Evolutionary conservation across 2,888 invertebrate genomes (phyloP).

Genomic region (Ctenicera cuprea): DNA sequence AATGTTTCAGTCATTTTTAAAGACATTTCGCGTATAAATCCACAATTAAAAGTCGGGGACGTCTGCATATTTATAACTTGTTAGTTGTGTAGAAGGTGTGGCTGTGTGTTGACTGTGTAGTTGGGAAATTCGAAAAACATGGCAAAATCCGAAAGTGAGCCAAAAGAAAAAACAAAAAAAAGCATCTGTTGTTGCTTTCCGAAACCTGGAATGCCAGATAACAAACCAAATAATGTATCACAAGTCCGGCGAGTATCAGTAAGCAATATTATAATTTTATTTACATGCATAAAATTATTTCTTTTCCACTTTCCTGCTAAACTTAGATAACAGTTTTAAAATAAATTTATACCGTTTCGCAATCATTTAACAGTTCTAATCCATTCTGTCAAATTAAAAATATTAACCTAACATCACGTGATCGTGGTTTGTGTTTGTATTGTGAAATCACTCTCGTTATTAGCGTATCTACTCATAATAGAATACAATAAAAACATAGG

Average conservation of each 20-base stretch:
- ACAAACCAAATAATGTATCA: neutral
- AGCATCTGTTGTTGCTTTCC: slow-evolving; percentile 41
- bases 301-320: neutral
- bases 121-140: slow-evolving; percentile 15
- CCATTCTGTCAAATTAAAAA: slow-evolving; percentile 44
- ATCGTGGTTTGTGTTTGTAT: slow-evolving; percentile 12
- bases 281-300: slow-evolving; percentile 2
- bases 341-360: neutral
- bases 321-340: neutral
- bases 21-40: slow-evolving; percentile 19
- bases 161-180: slow-evolving; percentile 33
- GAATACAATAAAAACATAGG: neutral
- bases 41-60: slow-evolving; percentile 28
- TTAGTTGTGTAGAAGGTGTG: slow-evolving; percentile 39
- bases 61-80: slow-evolving; percentile 41
- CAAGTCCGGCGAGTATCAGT: neutral
- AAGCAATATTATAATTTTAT: slow-evolving; percentile 17
- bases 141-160: slow-evolving; percentile 36
- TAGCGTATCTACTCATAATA: neutral
- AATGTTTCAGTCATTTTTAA: slow-evolving; percentile 14
- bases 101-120: slow-evolving; percentile 11
- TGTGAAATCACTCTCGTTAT: slow-evolving; percentile 31
- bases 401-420: slow-evolving; percentile 22
- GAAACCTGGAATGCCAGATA: slow-evolving; percentile 44
- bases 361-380: neutral